Evolutionary conservation across 2,888 invertebrate genomes (phyloP), one percentile per base, ranked within the genome.

Genomic region (Orthonychiurus folsomi): DNA sequence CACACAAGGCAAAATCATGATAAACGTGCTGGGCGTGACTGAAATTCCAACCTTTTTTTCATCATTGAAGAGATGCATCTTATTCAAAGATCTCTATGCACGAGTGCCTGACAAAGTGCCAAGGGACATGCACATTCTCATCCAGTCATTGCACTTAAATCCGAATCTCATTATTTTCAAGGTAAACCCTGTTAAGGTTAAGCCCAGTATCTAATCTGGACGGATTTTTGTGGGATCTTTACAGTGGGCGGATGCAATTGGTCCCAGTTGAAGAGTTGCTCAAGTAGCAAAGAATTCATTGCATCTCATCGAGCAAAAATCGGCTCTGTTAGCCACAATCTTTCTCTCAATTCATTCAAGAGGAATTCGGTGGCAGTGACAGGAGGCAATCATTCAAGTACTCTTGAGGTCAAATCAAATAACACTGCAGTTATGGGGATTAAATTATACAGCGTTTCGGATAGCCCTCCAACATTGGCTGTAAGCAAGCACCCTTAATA

Each of bases 381-480:
- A 37, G 37, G 37, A 37, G 37, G 9, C n/a, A n/a, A n/a, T n/a
- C n/a, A n/a, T 37, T 37, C 37, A 37, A 37, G 15, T 37, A 37
- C 5, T 37, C 15, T 37, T 5, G 37, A 37, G 15, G 37, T 37
- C 15, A 37, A n/a, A n/a, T n/a, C n/a, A n/a, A n/a, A n/a, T 3
- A 50, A 52, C 47, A 56, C 26, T 50, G n/a, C 15, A 54, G 64
- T 24, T 37, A 75, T 74, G 75, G 68, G 73, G 26, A 59, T 88
- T 75, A 87, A 86, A 74, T 76, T 89, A 53, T 88, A 88, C 74
- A 81, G 83, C 56, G 85, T 88, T 59, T 85, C 85, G 2, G 88
- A 88, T 78, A 88, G 88, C 1, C 88, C 88, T 1, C 88, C 88
- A 58, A 87, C 88, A 3, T 76, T 88, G 63, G 85, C 87, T 3